These are phyloP conservation scores for Xiphophorus hellerii DNA, from an alignment of 2,113 vertebrate species.

Conservation along the genomic window DNA sequence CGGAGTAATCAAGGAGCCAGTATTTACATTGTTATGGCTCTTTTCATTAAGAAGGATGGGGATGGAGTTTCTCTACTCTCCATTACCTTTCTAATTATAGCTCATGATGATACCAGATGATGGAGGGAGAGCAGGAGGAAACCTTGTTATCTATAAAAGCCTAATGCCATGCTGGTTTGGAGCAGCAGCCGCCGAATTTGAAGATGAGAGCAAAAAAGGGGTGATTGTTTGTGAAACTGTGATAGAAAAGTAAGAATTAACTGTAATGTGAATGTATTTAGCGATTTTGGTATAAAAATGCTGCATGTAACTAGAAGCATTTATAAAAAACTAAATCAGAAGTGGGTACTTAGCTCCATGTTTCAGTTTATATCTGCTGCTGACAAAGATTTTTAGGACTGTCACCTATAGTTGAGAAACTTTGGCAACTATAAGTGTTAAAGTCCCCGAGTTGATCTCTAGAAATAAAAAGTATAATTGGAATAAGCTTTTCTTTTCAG, in stretches of 20 bases:
- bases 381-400: background rate
- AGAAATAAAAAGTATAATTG: background rate
- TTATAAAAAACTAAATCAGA: background rate
- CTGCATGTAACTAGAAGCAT: too few species aligned
- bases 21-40: constrained; percentile 64
- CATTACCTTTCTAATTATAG: constrained; percentile 73
- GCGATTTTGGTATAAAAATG: too few species aligned
- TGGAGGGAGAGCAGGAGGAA: constrained; percentile 56
- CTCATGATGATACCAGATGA: constrained; percentile 33
- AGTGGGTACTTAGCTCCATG: background rate
- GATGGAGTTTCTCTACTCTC: constrained; percentile 49
- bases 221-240: constrained; percentile 7
- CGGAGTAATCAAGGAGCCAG: constrained; percentile 57
- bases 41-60: constrained; percentile 58
- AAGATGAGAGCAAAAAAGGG: constrained; percentile 21
- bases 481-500: background rate
- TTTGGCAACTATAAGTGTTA: background rate
- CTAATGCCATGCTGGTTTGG: constrained; percentile 47
- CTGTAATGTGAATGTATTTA: too few species aligned
- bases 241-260: too few species aligned
- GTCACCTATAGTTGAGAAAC: constrained; percentile 12
- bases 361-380: background rate
- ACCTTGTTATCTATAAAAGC: constrained; percentile 64
- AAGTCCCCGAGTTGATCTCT: background rate
- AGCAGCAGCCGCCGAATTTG: constrained; percentile 26